Conservation (phyloP, 2,113 vertebrate genomes). For the Pyxicephalus adspersus region DNA sequence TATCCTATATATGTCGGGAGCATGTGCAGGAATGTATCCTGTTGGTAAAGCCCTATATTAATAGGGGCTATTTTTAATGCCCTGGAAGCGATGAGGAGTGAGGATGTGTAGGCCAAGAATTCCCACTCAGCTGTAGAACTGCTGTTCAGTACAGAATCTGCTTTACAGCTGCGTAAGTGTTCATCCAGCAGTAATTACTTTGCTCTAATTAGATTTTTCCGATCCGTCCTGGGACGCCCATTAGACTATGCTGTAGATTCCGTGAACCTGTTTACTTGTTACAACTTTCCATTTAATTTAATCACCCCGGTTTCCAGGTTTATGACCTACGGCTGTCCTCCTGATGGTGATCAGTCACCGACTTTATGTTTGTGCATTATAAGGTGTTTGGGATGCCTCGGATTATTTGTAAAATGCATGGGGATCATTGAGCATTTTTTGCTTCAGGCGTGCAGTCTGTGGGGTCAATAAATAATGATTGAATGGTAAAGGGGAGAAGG, state of each 20-base stretch:
- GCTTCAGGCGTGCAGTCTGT: too few species aligned
- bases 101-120: not conserved
- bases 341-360: not conserved
- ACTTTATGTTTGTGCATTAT: too few species aligned
- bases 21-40: too few species aligned
- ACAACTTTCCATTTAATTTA: constrained; percentile 39
- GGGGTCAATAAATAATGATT: too few species aligned
- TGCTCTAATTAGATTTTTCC: constrained; percentile 43
- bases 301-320: constrained; percentile 24
- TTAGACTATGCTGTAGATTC: constrained; percentile 42
- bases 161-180: constrained; percentile 35
- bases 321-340: not conserved
- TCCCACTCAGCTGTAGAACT: constrained; percentile 7
- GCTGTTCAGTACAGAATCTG: constrained; percentile 17
- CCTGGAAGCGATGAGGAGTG: not conserved
- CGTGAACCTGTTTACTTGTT: constrained; percentile 30
- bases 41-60: too few species aligned
- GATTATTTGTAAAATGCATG: too few species aligned
- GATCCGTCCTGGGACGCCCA: constrained; percentile 49
- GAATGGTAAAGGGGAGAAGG: too few species aligned
- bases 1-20: too few species aligned
- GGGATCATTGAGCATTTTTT: too few species aligned
- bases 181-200: constrained; percentile 49
- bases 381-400: too few species aligned
- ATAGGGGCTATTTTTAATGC: too few species aligned